Conservation (phyloP, 2,797 vertebrate genomes). For the Hippopotamyrus pictus region DNA sequence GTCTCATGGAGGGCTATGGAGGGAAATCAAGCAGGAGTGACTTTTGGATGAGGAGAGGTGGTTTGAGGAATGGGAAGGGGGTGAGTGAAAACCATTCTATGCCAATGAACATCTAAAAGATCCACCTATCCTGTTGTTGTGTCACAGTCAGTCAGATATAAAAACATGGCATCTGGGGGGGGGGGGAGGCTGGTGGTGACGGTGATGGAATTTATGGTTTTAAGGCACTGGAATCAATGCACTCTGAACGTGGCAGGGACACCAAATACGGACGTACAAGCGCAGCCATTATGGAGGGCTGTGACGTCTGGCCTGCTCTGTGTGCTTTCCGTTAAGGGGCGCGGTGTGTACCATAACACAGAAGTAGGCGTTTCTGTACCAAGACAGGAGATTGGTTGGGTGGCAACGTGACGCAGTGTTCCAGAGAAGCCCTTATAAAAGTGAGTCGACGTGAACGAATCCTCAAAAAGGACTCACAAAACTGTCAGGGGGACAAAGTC, state of each 20-base stretch:
- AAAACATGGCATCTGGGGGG: slow-evolving; percentile 6
- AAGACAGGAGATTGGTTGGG: slow-evolving; percentile 36
- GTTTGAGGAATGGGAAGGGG: background rate
- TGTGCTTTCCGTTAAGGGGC: background rate
- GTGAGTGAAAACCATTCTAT: background rate
- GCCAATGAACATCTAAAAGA: background rate
- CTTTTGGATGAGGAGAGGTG: background rate
- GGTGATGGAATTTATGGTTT: slow-evolving; percentile 40
- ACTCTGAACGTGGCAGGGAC: slow-evolving; percentile 39
- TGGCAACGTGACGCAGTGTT: slow-evolving; percentile 58
- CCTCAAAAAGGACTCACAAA: slow-evolving; percentile 42
- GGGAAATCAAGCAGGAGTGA: background rate
- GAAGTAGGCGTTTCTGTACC: background rate
- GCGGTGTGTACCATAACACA: background rate
- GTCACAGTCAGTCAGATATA: background rate
- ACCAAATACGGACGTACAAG: background rate
- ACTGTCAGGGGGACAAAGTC: slow-evolving; percentile 50
- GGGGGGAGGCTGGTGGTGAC: slow-evolving; percentile 17
- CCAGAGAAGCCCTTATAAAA: slow-evolving; percentile 63
- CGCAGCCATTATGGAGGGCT: slow-evolving; percentile 25
- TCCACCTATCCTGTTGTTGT: background rate
- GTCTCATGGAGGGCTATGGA: background rate
- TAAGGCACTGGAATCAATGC: slow-evolving; percentile 62
- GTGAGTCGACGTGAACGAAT: slow-evolving; percentile 40
- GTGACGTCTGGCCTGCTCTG: slow-evolving; percentile 2